A percentile compares a stretch with the other conserved stretches of the same genome.
These are phyloP conservation scores for Macrocentrus cingulum DNA, from an alignment of 1,140 invertebrate genomes.

Conservation along the genomic window DNA sequence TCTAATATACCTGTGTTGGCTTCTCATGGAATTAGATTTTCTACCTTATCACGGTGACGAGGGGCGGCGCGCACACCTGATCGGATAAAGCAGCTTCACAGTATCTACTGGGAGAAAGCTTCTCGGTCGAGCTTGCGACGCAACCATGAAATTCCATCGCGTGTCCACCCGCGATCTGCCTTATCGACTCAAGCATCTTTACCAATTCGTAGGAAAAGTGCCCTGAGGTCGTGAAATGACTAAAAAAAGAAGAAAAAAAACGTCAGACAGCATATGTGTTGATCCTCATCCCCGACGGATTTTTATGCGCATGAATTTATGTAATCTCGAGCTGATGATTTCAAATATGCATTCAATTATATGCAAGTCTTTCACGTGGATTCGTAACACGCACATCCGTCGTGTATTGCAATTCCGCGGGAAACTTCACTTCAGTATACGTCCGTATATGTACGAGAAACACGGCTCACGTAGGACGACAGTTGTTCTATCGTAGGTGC, in stretches of 20 bases:
- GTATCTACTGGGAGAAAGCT: constrained; percentile 29
- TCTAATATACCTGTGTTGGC: background rate
- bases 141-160: constrained; percentile 41
- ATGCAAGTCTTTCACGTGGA: constrained; percentile 13
- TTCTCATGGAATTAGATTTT: background rate
- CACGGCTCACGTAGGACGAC: constrained; percentile 24
- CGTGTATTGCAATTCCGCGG: background rate
- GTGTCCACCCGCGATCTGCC: constrained; percentile 41
- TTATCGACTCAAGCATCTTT: constrained; percentile 45
- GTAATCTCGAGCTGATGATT: constrained; percentile 13
- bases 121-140: constrained; percentile 33
- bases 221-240: too few species aligned
- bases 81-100: constrained; percentile 28
- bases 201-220: background rate
- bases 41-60: constrained; percentile 28
- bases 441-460: constrained; percentile 1
- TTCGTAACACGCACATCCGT: constrained; percentile 25
- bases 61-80: background rate
- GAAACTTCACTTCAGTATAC: constrained; percentile 8
- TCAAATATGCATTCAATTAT: constrained; percentile 16
- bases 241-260: too few species aligned
- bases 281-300: background rate
- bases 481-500: constrained; percentile 26
- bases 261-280: background rate
- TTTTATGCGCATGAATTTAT: constrained; percentile 16